Base-by-base conservation (phyloP, 2,888 invertebrate species). In the Rhingia campestris region DNA sequence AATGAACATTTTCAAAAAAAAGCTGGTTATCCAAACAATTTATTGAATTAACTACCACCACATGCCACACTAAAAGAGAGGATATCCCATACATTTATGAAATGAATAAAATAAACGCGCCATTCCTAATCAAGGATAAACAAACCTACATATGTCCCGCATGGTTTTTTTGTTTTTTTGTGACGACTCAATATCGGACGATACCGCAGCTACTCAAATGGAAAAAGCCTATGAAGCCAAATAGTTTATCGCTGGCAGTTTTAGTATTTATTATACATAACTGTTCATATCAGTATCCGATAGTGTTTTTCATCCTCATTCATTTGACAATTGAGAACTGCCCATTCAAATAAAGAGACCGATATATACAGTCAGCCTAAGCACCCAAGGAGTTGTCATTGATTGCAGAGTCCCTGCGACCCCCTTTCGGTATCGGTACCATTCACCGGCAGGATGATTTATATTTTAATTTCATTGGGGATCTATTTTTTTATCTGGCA, bases 391-490 rank as follows among this genome's bases (percentile, higher is more conserved):
- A 54, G 9, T 35, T 10, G 35, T 32, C 30, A 63, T 53, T 47
- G 63, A 54, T 63, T 47, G 53, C 32, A 12, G 35, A 33, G 39
- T 6, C 39, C 30, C 22, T 22, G 22, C n/a, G 32, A 22, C 7
- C 37, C 14, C 14, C 22, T 4, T 32, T 32, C 30, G 14, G 6
- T 10, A 14, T 22, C 45, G n/a, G n/a, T n/a, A n/a, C n/a, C n/a
- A n/a, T 5, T 5, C 10, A 35, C 33, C 5, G 14, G 4, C 37
- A 35, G 54, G 75, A 75, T 75, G 75, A 75, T 75, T 75, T 75
- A 66, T 75, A 75, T 75, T 75, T 75, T 58, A 75, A 74, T 66
- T 74, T 74, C 35, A 67, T 41, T 35, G 58, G 35, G 58, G 66
- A 22, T 22, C 1, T 37, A 73, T 41, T 56, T 32, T 64, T 32